phyloP scores from a whole-genome alignment of 2,888 invertebrate species.

The Ichneumoninae sp. region DNA sequence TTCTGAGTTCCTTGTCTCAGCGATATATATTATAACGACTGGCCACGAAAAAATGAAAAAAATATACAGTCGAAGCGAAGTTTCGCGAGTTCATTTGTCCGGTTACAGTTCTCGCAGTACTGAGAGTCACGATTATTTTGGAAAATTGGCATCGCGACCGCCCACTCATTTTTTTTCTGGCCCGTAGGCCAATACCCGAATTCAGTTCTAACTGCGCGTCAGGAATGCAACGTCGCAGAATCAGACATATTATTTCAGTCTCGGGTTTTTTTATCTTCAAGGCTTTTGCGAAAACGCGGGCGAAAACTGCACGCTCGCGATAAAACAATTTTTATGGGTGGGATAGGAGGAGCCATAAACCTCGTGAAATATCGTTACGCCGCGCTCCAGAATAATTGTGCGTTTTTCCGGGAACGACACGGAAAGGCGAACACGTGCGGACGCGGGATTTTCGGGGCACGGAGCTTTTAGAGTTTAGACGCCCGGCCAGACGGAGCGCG shows the following conservation, averaged over 20 bases:
- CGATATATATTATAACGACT: background rate
- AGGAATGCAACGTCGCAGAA: constrained; percentile 31
- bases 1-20: too few species aligned
- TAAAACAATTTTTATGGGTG: constrained; percentile 49
- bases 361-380: constrained; percentile 30
- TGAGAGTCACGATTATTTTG: background rate
- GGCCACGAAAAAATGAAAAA: background rate
- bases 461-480: constrained; percentile 52
- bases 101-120: background rate
- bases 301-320: constrained; percentile 20
- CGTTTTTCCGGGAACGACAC: constrained; percentile 40
- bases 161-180: constrained; percentile 4
- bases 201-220: background rate
- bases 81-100: background rate
- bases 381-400: constrained; percentile 43
- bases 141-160: background rate
- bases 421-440: constrained; percentile 26
- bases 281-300: constrained; percentile 5
- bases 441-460: constrained; percentile 6
- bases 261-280: constrained; percentile 28
- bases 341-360: constrained; percentile 30
- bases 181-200: background rate
- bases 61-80: background rate
- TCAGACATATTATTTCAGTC: constrained; percentile 38
- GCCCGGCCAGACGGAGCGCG: constrained; percentile 46